phyloP scores from a whole-genome alignment of 2,113 vertebrate species.

The Entosphenus tridentatus region DNA sequence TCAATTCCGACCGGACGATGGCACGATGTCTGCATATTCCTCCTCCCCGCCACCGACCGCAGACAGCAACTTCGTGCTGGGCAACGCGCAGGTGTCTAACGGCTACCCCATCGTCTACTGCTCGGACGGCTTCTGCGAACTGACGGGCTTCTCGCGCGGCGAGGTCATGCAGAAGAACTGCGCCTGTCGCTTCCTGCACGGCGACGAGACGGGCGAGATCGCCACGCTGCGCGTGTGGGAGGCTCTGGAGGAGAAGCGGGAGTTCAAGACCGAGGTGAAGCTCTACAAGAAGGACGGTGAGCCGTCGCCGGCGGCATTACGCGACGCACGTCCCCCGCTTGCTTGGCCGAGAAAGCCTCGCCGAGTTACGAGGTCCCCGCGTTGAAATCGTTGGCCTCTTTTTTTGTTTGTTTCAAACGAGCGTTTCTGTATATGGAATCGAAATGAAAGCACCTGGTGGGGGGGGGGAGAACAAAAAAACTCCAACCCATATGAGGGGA shows the following conservation, averaged over 20 bases:
- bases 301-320: constrained; percentile 7
- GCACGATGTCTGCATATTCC: too few relatives aligned
- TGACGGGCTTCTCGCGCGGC: constrained; percentile 37
- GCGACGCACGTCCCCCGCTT: constrained; percentile 5
- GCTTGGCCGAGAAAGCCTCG: neutral
- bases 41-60: constrained; percentile 1
- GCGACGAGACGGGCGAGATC: constrained; percentile 31
- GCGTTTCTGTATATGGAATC: too few relatives aligned
- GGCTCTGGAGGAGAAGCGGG: constrained; percentile 30
- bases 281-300: constrained; percentile 44
- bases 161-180: constrained; percentile 51
- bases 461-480: too few relatives aligned
- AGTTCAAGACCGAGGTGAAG: constrained; percentile 41
- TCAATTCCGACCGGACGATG: too few relatives aligned
- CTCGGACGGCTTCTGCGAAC: constrained; percentile 46
- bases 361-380: neutral
- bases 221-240: constrained; percentile 32
- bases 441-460: too few relatives aligned
- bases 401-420: neutral
- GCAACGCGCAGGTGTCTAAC: constrained; percentile 41
- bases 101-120: constrained; percentile 47
- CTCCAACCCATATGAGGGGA: too few relatives aligned
- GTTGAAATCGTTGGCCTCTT: neutral
- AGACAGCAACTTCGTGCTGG: constrained; percentile 52
- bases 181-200: constrained; percentile 41